A percentile compares a stretch with the other conserved stretches of the same genome.
Conservation (phyloP, 2,888 invertebrate genomes). For the Coleophora deauratella region DNA sequence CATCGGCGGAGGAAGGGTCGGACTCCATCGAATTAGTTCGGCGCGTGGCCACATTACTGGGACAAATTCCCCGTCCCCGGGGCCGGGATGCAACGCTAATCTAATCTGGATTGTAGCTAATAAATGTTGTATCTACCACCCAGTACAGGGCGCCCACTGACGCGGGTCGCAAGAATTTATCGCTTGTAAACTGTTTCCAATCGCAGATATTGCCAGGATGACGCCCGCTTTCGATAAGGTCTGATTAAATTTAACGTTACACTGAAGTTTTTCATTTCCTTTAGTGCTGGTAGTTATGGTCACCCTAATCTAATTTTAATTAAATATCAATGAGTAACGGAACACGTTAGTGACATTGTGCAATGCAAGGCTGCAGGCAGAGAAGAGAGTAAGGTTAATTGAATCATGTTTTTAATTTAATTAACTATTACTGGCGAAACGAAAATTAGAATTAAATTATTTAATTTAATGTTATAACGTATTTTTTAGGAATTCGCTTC, state of each 20-base stretch:
- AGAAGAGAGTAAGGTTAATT: no score
- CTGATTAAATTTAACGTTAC: conserved; percentile 66
- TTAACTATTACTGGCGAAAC: no score
- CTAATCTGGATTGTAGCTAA: conserved; percentile 72
- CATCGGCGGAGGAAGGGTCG: conserved; percentile 52
- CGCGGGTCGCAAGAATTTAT: conserved; percentile 66
- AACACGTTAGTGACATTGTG: no score
- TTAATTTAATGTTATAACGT: no score
- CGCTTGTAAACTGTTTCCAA: conserved; percentile 74
- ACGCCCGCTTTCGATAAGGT: conserved; percentile 44
- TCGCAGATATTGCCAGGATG: conserved; percentile 62
- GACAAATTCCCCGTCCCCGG: conserved; percentile 64
- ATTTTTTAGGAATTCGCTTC: no score
- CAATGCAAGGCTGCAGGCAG: no score
- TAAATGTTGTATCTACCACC: conserved; percentile 55
- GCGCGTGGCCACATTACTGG: conserved; percentile 72
- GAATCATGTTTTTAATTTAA: no score
- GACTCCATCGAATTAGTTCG: conserved; percentile 64
- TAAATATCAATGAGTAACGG: conserved; percentile 14
- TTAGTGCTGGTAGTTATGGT: conserved; percentile 31
- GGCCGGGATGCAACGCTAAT: conserved; percentile 69
- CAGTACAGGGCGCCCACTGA: conserved; percentile 29
- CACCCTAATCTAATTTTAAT: conserved; percentile 20
- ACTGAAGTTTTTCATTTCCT: conserved; percentile 40
- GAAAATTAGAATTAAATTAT: no score